Evolutionary conservation across 2,888 invertebrate genomes (phyloP), one percentile per base, ranked within the genome.

Genomic region (Operophtera brumata): DNA sequence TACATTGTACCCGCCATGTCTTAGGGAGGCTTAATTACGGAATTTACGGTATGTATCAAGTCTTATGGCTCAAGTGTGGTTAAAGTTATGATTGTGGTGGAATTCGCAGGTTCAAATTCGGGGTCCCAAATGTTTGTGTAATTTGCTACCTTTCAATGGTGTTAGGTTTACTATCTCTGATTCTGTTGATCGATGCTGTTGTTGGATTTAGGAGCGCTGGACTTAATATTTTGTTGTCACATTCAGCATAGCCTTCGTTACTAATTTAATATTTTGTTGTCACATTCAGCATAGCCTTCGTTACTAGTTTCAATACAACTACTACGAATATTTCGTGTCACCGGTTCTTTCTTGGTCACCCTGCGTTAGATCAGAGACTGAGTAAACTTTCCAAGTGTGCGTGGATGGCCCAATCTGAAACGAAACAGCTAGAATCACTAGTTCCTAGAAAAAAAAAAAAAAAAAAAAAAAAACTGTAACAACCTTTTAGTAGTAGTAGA

Each of bases 1-100:
- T 58, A 54, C 57, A 50, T 61, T 40, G 35, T 57, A 6, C 42
- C 41, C 46, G 35, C 26, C 25, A 50, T 39, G 53, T 46, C 64
- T 59, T 41, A 54, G 59, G 59, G 61, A 59, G 59, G 61, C 70
- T 67, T 73, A 69, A 73, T 73, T 61, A 66, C 66, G 43, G 61
- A 62, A 64, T 65, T 64, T 47, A 50, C 64, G 66, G 63, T 48
- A 55, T 58, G 47, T 53, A 50, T 46, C 37, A 39, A 34, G 26
- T 34, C 26, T 41, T 46, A 35, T 40, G 32, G 47, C 41, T 47
- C 46, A 47, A 53, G 42, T 53, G 53, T 11, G 53, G 47, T 44
- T 51, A 13, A 44, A 54, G 39, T 47, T 55, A 51, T 51, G 52
- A 47, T 43, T 57, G 57, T 46, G 57, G 48, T 39, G 28, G 35